Evolutionary conservation across 2,113 vertebrate genomes (phyloP), one percentile per base, ranked within the genome.

Genomic region (Hypomesus transpacificus): DNA sequence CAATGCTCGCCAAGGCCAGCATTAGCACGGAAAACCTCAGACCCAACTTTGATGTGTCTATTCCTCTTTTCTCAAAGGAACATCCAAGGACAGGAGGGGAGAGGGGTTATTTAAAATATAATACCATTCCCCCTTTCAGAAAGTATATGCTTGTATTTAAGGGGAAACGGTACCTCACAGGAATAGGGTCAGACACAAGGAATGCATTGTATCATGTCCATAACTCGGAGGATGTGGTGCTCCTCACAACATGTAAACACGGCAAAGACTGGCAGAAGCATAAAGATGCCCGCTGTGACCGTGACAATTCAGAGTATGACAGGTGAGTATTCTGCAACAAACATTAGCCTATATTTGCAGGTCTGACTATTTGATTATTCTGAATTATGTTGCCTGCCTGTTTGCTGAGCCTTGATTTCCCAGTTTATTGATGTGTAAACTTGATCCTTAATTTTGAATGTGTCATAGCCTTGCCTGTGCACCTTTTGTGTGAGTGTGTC

Each of bases 241-340:
- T 99, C 74, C 93, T 99, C 89, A 98, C 97, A 84, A 99, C 97
- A 69, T 99, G 97, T 91, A 99, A 95, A 84, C 97, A 99, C 74
- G 97, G 97, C 75, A 98, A 98, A 87, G 97, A 99, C 93, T 99
- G 97, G 97, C 96, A 98, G 87, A 98, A 95, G 89, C 97, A 98
- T 91, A 98, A 98, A 87, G 97, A 99, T 81, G 93, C 93, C 60
- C 96, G 97, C 88, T 99, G 97, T 78, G 97, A 99, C 77, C 88
- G 89, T 88, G 97, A 99, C 94, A 99, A 98, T 84, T 76, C 93
- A 0, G 96, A 99, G 82, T 99, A 98, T 28, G 97, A 98, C 85
- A 96, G 93, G 97, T 98, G 92, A 96, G 96, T 95, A 82, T 31
- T 34, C 63, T 11, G 7, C 9, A 9, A 13, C 39, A 46, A 46